Base-by-base conservation (phyloP, 2,797 vertebrate species). In the Chelidonichthys spinosus region DNA sequence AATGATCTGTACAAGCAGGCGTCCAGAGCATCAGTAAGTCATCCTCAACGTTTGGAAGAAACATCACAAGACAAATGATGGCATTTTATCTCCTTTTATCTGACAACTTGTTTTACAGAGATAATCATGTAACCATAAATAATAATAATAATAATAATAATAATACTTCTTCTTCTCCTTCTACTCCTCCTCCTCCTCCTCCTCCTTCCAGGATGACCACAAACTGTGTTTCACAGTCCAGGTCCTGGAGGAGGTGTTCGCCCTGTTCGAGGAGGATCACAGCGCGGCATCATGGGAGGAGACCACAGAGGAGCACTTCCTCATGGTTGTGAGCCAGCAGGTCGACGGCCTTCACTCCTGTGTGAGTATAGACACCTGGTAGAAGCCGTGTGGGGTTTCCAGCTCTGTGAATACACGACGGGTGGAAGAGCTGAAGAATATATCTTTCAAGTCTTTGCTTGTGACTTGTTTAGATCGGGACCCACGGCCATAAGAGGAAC, bases 251-350 rank as follows among this genome's bases (percentile, higher is more conserved):
- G 87, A 92, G 68, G 64, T 87, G 59, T 39, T 13, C 1, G 49
- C 0, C 0, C 74, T 94, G 47, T 83, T 94, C 18, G 74, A 83
- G 13, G 35, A 83, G 66, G 71, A 92, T 7, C 39, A 81, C 18
- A 65, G 76, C 47, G 35, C 80, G 4, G 69, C 85, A 40, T 76
- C 89, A 18, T 94, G 91, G 93, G 69, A 89, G 46, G 53, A 85
- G 58, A 77, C 0, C n/a, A 64, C 63, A 17, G 17, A 71, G 74
- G 87, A 90, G 0, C 1, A 85, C 70, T 92, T 95, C 2, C 49
- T 91, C 43, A 73, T 59, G 0, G n/a, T 87, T 2, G 8, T 94
- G 2, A 72, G 43, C n/a, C 55, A 33, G 53, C 87, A 92, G 87
- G 80, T 78, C 0, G 54, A 85, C 0, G 79, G 75, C 1, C 89